Percentiles rank a stretch among this genome's conserved stretches.
Evolutionary conservation across 2,888 invertebrate genomes (phyloP).

Genomic region (Catocala sponsa): DNA sequence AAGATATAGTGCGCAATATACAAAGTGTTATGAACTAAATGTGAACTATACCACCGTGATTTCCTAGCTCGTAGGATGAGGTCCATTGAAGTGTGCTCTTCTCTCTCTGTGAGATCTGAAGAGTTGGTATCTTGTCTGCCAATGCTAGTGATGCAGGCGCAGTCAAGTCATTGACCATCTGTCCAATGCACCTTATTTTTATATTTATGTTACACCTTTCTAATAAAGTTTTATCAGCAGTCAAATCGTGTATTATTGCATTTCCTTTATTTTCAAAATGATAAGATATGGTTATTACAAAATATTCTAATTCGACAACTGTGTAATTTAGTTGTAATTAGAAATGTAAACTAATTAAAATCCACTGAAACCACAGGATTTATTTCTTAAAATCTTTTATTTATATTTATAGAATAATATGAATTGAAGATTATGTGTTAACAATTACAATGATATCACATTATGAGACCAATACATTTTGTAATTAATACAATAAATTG

Average conservation of each 20-base stretch:
- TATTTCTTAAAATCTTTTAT: conserved; percentile 24
- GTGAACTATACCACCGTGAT: conserved; percentile 63
- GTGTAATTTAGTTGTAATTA: too few relatives aligned
- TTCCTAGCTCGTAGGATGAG: conserved; percentile 71
- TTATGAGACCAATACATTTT: conserved; percentile 76
- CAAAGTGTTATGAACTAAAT: conserved; percentile 65
- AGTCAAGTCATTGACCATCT: conserved; percentile 76
- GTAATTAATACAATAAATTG: conserved; percentile 46
- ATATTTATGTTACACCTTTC: conserved; percentile 63
- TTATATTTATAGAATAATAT: conserved; percentile 33
- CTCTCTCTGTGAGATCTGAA: conserved; percentile 77
- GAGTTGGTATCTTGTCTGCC: conserved; percentile 81
- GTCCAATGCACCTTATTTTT: conserved; percentile 71
- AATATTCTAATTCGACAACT: too few relatives aligned
- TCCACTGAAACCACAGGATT: too few relatives aligned
- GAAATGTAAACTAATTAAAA: too few relatives aligned
- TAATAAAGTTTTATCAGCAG: conserved; percentile 63
- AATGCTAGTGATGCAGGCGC: conserved; percentile 72
- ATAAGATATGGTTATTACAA: background rate
- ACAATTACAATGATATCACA: conserved; percentile 71
- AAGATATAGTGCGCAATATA: conserved; percentile 70
- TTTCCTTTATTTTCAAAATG: background rate
- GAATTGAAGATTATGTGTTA: conserved; percentile 38
- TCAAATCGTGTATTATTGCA: conserved; percentile 26
- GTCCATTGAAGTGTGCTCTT: conserved; percentile 86